Base-by-base conservation (phyloP, 2,888 invertebrate genomes). In the Mythimna loreyi region DNA sequence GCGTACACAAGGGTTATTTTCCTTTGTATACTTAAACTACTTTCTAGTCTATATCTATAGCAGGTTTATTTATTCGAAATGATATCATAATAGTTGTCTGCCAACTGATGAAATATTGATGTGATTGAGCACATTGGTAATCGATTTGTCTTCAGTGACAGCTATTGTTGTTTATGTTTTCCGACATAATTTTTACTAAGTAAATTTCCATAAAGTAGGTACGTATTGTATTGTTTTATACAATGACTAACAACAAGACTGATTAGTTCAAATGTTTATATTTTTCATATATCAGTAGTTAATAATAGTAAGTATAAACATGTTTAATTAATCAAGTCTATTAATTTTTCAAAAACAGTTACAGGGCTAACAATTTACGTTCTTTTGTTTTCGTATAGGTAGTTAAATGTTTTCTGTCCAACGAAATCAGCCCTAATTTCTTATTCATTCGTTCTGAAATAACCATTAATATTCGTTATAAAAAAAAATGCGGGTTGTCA, bases 81-180 rank as follows among this genome's bases (percentile, higher is more conserved):
- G 13, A 11, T 45, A 28, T 30, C n/a, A 74, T 28, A 23, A 52
- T 21, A 52, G 21, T 33, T 25, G 9, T 11, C 13, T n/a, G 11
- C 3, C 11, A 74, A 49, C n/a, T 9, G n/a, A 36, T n/a, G 30
- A 30, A 23, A 30, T 23, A 49, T 30, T 30, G 11, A 23, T 33
- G 28, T 60, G 40, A 45, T 33, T 28, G 33, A 50, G 21, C 9
- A 52, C 13, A 7, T 21, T 13, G 0, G 16, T 11, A 33, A 75
- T 67, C 40, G 50, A 68, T 68, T 36, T 52, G 9, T 68, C 36
- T 30, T 13, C 19, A 23, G 16, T 69, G 25, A 36, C 33, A 52
- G 19, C 19, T 11, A 43, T 13, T 33, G 6, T 25, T 11, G 33
- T 21, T 40, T 55, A 30, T 9, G 7, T 45, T 30, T 19, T 43